These are phyloP conservation scores for Hemicordylus capensis DNA, from an alignment of 2,113 vertebrate species.

Conservation along the genomic window DNA sequence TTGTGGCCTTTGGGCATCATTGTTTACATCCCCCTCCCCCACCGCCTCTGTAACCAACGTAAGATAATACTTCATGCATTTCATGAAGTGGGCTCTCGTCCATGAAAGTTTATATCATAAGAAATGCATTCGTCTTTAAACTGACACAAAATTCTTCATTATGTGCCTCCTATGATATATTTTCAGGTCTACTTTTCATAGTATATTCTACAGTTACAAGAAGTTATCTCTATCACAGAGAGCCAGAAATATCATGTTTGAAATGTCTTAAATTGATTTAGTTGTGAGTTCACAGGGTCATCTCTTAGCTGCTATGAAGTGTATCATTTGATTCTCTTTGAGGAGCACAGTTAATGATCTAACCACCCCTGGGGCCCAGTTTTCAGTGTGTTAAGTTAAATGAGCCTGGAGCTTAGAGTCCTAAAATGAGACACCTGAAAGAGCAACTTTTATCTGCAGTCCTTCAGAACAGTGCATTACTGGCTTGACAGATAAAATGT, in stretches of 20 bases:
- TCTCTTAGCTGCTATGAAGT: neutral
- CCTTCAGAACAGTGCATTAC: neutral
- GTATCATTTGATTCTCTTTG: neutral
- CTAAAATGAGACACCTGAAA: neutral
- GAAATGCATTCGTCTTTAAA: neutral
- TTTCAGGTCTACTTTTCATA: neutral
- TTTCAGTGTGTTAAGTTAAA: neutral
- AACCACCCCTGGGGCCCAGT: neutral
- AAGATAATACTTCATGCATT: too few species aligned
- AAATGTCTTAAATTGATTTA: neutral
- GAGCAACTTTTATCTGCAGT: neutral
- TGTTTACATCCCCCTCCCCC: neutral
- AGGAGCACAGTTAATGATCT: neutral
- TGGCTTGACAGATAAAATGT: neutral
- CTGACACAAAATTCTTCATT: neutral
- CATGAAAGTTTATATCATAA: neutral
- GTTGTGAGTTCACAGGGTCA: neutral
- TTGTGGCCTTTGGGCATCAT: neutral
- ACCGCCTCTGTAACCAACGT: neutral
- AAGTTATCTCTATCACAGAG: neutral
- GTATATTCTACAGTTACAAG: neutral
- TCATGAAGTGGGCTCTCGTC: too few species aligned
- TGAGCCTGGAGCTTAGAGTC: neutral
- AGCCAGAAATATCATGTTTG: neutral
- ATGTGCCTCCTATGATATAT: neutral